Percentiles rank a stretch among this genome's conserved stretches.
These are phyloP conservation scores for silkworm (Bombyx mori) DNA, from an alignment of 1,140 invertebrate genomes.

Conservation along the genomic window DNA sequence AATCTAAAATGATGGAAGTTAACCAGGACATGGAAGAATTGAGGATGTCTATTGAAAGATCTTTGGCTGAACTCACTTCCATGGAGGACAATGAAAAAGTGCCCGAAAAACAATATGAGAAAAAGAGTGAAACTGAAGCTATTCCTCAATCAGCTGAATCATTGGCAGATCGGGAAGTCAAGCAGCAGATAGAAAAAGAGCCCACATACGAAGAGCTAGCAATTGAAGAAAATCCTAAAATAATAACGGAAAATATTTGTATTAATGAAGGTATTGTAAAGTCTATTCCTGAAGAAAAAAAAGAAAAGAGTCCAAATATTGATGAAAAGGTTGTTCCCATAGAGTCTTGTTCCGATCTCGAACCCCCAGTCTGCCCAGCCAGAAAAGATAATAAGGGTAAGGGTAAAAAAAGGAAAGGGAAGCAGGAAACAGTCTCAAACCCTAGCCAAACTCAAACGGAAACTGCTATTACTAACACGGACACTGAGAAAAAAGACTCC, in stretches of 20 bases:
- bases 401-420: conserved; percentile 52
- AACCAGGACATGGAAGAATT: conserved; percentile 59
- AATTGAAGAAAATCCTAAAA: background rate
- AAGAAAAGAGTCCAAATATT: background rate
- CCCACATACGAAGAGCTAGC: too few species aligned
- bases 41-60: conserved; percentile 53
- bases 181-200: background rate
- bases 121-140: conserved; percentile 16
- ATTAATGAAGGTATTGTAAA: background rate
- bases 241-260: background rate
- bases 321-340: conserved; percentile 4
- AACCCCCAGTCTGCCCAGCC: conserved; percentile 31
- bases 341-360: conserved; percentile 6
- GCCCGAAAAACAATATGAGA: conserved; percentile 27
- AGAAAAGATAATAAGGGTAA: conserved; percentile 53
- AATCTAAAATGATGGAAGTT: conserved; percentile 58
- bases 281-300: background rate
- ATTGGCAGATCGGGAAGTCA: background rate
- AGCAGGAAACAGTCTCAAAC: conserved; percentile 22
- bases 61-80: conserved; percentile 47
- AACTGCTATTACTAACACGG: too few species aligned
- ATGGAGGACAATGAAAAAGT: conserved; percentile 44
- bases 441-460: too few species aligned
- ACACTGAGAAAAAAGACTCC: conserved; percentile 2
- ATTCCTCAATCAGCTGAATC: too few species aligned